Conservation (phyloP, 2,888 invertebrate species). For the Troides oblongomaculatus region DNA sequence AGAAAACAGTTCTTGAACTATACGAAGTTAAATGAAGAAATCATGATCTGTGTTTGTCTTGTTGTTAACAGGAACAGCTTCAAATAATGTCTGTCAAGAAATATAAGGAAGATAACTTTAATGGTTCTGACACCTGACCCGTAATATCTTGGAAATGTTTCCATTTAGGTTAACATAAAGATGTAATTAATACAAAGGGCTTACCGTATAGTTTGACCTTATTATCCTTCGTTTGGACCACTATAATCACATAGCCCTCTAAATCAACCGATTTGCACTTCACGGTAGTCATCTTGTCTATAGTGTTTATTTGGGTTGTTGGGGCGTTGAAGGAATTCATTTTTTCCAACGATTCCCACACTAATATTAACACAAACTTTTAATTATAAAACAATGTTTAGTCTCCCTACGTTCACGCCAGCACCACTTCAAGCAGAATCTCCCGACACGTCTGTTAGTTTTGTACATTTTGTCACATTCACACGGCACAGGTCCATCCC, state of each 20-base stretch:
- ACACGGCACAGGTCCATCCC: conserved; percentile 59
- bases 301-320: conserved; percentile 71
- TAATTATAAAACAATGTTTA: not conserved
- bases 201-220: conserved; percentile 95
- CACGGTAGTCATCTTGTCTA: conserved; percentile 74
- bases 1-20: no score
- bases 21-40: no score
- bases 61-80: no score
- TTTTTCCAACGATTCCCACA: conserved; percentile 43
- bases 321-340: conserved; percentile 76
- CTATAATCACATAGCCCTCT: conserved; percentile 96
- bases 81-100: no score
- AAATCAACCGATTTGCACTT: conserved; percentile 87
- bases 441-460: conserved; percentile 50
- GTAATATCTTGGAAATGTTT: not conserved
- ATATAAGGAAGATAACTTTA: no score
- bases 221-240: conserved; percentile 96
- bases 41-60: no score
- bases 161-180: not conserved
- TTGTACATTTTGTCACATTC: conserved; percentile 59
- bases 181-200: conserved; percentile 35
- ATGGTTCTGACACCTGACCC: no score
- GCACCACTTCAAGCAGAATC: conserved; percentile 71
- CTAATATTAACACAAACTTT: conserved; percentile 35
- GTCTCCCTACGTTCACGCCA: conserved; percentile 71